Percentiles rank a stretch among this genome's conserved stretches.
These are phyloP conservation scores for Colossoma macropomum DNA, from an alignment of 2,113 vertebrate genomes.

Conservation along the genomic window DNA sequence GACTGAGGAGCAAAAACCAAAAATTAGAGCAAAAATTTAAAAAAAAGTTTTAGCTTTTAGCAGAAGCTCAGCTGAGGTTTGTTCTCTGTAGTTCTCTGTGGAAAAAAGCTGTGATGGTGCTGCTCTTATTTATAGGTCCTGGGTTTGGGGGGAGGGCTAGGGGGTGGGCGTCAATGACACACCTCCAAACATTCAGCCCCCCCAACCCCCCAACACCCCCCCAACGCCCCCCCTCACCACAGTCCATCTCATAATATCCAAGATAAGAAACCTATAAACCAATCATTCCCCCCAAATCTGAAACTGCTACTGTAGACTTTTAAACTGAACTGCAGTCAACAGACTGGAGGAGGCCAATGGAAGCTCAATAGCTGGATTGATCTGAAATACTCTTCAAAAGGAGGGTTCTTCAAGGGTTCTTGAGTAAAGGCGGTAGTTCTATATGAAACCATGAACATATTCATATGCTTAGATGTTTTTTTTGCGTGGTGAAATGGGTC, in stretches of 20 bases:
- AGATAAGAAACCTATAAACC: conserved; percentile 38
- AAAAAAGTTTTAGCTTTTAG: too few relatives aligned
- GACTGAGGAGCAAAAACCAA: neutral
- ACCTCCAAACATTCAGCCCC: neutral
- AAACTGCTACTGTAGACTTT: neutral
- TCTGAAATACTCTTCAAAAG: too few relatives aligned
- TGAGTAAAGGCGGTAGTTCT: too few relatives aligned
- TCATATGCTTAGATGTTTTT: too few relatives aligned
- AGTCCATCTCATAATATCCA: conserved; percentile 3
- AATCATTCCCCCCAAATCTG: neutral
- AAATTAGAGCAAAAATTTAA: neutral
- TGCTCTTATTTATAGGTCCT: neutral
- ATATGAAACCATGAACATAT: too few relatives aligned
- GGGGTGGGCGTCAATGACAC: conserved; percentile 21
- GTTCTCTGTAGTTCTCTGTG: neutral
- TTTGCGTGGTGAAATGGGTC: too few relatives aligned
- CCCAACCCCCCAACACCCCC: neutral
- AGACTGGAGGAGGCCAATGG: too few relatives aligned
- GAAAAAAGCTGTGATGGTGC: neutral
- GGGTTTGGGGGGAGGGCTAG: neutral
- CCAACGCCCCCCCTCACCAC: neutral
- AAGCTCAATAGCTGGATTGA: too few relatives aligned
- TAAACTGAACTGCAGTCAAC: too few relatives aligned
- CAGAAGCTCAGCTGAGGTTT: neutral
- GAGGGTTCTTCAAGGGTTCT: too few relatives aligned